Conservation (phyloP, 1,140 invertebrate species). For the Heliconius congener region DNA sequence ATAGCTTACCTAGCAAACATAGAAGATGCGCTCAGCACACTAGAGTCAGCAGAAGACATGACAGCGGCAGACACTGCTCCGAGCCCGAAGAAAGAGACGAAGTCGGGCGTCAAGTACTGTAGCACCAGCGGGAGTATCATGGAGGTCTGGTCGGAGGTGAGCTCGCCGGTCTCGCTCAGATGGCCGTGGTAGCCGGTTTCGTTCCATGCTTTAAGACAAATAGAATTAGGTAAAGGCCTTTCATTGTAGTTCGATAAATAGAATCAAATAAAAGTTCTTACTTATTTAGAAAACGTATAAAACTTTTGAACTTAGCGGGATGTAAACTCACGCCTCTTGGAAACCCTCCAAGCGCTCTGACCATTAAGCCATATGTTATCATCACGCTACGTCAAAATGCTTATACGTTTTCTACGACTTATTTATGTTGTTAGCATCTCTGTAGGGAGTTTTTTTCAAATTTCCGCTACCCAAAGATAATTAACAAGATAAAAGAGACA, state of each 20-base stretch:
- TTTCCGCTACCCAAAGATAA: too few relatives aligned
- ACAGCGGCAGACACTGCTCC: slow-evolving; percentile 99
- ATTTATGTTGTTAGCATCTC: too few relatives aligned
- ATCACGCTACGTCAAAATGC: too few relatives aligned
- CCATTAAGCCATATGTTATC: too few relatives aligned
- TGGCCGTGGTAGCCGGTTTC: slow-evolving; percentile 90
- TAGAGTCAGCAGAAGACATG: slow-evolving; percentile 99
- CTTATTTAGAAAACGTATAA: too few relatives aligned
- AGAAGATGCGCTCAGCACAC: slow-evolving; percentile 96
- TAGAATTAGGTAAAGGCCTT: neutral
- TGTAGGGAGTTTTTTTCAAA: too few relatives aligned
- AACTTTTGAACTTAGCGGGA: too few relatives aligned
- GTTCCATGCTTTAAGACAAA: slow-evolving; percentile 92
- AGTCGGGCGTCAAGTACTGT: slow-evolving; percentile 96
- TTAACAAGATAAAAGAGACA: too few relatives aligned
- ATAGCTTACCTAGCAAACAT: slow-evolving; percentile 93
- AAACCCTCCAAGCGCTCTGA: too few relatives aligned
- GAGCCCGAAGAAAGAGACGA: slow-evolving; percentile 97
- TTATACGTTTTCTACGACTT: too few relatives aligned
- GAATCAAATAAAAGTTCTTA: too few relatives aligned
- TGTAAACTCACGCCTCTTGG: too few relatives aligned
- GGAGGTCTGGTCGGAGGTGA: slow-evolving; percentile 90
- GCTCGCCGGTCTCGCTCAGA: slow-evolving; percentile 82
- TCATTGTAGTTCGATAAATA: neutral
- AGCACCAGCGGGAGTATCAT: slow-evolving; percentile 98